Evolutionary conservation across 2,113 vertebrate species (phyloP).

Genomic region (Manacus vitellinus): DNA sequence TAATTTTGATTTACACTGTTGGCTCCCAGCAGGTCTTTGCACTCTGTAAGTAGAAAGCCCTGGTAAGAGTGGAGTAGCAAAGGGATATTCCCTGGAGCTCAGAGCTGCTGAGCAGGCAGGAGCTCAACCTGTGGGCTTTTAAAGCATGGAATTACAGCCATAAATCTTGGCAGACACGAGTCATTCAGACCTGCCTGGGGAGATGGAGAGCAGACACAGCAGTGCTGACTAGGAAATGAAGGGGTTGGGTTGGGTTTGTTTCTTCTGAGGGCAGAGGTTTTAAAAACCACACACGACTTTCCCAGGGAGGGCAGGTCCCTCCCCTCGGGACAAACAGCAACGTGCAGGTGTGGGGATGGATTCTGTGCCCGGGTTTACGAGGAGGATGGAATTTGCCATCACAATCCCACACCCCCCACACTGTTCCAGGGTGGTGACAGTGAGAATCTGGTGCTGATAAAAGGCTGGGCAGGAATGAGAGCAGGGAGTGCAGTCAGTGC

Average conservation of each 20-base stretch:
- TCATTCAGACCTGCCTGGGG: neutral
- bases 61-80: neutral
- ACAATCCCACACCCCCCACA: neutral
- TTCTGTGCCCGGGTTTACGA: neutral
- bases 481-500: neutral
- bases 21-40: neutral
- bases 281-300: neutral
- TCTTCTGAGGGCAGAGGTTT: neutral
- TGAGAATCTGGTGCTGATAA: neutral
- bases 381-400: neutral
- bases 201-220: neutral
- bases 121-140: neutral
- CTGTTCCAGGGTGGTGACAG: neutral
- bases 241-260: neutral
- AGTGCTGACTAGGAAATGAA: neutral
- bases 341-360: neutral
- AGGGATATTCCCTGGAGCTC: neutral
- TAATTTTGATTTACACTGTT: neutral
- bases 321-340: accelerated
- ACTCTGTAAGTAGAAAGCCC: neutral
- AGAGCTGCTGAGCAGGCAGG: neutral
- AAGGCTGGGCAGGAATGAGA: neutral
- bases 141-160: neutral
- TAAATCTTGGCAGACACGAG: neutral
- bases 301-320: neutral